phyloP scores from a whole-genome alignment of 1,140 invertebrate species.

The Drusus annulatus region DNA sequence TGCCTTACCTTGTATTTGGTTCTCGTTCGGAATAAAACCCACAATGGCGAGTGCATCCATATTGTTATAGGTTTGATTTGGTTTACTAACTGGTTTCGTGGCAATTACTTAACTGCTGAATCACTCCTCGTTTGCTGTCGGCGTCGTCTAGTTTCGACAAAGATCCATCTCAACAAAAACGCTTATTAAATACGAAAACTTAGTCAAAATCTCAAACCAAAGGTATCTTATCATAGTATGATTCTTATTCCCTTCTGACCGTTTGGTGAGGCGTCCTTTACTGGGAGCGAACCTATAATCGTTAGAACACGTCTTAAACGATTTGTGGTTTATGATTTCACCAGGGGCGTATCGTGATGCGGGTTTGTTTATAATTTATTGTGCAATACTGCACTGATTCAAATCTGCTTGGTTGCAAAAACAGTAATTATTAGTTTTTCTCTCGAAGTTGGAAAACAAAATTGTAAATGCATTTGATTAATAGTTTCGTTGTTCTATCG shows the following conservation, averaged over 20 bases:
- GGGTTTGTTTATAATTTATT: conserved; percentile 21
- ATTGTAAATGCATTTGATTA: too few relatives aligned
- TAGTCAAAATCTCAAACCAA: not conserved
- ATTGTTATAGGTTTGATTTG: not conserved
- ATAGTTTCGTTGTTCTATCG: too few relatives aligned
- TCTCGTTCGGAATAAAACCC: too few relatives aligned
- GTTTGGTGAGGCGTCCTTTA: not conserved
- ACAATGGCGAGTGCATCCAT: not conserved
- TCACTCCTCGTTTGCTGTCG: conserved; percentile 25
- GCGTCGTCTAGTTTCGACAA: conserved; percentile 6
- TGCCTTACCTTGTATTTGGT: too few relatives aligned
- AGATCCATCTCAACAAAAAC: not conserved
- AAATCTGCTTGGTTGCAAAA: not conserved
- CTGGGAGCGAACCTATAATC: not conserved
- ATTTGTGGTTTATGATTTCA: conserved; percentile 34
- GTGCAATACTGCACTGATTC: conserved; percentile 1
- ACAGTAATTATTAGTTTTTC: not conserved
- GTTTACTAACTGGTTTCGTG: conserved; percentile 15
- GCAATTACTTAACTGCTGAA: conserved; percentile 33
- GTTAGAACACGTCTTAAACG: not conserved
- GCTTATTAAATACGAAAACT: not conserved
- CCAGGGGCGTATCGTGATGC: conserved; percentile 36
- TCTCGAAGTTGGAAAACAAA: not conserved
- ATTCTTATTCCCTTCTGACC: not conserved
- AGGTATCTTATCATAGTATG: not conserved